These are phyloP conservation scores for Cichladusa arquata DNA, from an alignment of 2,113 vertebrate genomes.

Conservation along the genomic window DNA sequence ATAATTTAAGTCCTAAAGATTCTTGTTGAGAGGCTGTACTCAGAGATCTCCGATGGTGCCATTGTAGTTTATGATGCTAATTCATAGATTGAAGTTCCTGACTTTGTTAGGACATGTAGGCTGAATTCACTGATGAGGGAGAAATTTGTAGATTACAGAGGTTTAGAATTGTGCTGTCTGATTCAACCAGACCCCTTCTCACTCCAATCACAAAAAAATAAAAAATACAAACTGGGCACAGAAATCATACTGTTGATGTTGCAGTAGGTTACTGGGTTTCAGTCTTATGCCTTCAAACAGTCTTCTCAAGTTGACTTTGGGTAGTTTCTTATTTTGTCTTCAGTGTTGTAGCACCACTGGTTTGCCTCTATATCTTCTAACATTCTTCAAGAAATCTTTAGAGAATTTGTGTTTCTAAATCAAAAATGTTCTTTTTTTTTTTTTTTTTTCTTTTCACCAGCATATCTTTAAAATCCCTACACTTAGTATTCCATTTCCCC, in stretches of 20 bases:
- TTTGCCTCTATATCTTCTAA: background rate
- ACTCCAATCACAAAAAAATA: background rate
- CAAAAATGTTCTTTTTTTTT: background rate
- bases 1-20: background rate
- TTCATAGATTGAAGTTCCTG: background rate
- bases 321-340: background rate
- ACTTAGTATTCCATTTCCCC: background rate
- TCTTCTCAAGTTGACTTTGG: background rate
- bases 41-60: background rate
- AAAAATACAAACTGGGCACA: background rate
- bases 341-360: background rate
- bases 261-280: background rate
- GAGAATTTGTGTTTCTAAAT: background rate
- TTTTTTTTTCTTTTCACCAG: background rate
- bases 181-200: background rate
- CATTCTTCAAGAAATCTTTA: background rate
- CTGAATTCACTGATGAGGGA: background rate
- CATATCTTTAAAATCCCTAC: background rate
- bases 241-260: background rate
- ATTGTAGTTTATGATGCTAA: background rate
- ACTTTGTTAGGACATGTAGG: background rate
- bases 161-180: background rate
- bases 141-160: background rate
- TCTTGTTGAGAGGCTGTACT: background rate
- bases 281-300: background rate